Evolutionary conservation across 2,113 vertebrate genomes (phyloP).

Genomic region (Ibidorhyncha struthersii): DNA sequence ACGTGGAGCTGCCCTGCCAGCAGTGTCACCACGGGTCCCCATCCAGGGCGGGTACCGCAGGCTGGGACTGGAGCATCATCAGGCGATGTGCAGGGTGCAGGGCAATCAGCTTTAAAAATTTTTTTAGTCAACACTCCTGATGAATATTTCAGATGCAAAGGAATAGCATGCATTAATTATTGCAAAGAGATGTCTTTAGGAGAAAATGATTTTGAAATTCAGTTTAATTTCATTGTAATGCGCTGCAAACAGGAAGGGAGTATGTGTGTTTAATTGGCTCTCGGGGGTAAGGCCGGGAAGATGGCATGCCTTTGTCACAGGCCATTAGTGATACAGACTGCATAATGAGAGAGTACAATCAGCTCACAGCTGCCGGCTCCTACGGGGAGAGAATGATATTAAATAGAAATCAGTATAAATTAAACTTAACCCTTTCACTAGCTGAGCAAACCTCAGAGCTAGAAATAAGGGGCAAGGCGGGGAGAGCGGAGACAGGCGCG

Average conservation of each 20-base stretch:
- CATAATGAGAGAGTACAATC: constrained; percentile 89
- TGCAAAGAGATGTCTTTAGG: constrained; percentile 79
- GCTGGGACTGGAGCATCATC: not conserved
- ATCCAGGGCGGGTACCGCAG: not conserved
- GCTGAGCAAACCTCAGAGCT: not conserved
- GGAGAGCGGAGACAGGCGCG: not conserved
- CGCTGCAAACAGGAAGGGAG: constrained; percentile 76
- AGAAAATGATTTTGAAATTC: constrained; percentile 78
- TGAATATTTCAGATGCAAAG: constrained; percentile 68
- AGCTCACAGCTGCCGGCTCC: constrained; percentile 85
- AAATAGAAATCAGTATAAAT: constrained; percentile 78
- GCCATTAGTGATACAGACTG: constrained; percentile 90
- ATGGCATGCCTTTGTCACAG: constrained; percentile 92
- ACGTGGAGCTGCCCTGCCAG: not conserved
- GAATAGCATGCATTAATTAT: constrained; percentile 78
- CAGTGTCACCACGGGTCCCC: not conserved
- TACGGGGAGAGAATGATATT: constrained; percentile 74
- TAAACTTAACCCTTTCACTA: constrained; percentile 76
- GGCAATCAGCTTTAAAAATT: constrained; percentile 9
- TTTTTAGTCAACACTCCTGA: constrained; percentile 24
- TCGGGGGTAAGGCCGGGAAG: constrained; percentile 87
- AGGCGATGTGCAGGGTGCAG: not conserved
- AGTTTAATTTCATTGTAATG: constrained; percentile 80
- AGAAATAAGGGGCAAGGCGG: not conserved
- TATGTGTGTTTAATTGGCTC: constrained; percentile 88